These are phyloP conservation scores for Epinephelus malabaricus DNA, from an alignment of 2,797 vertebrate genomes.

Conservation along the genomic window DNA sequence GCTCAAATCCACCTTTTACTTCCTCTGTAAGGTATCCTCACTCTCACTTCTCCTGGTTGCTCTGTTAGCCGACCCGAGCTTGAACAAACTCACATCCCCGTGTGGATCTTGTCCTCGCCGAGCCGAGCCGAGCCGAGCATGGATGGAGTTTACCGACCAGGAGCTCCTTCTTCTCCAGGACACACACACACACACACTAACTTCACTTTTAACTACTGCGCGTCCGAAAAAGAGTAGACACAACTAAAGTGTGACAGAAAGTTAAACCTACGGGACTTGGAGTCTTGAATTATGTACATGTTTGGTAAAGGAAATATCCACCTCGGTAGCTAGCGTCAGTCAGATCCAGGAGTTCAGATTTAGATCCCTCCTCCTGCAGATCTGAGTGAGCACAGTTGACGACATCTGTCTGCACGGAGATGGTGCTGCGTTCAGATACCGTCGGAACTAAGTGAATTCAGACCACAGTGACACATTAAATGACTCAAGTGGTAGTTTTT, in stretches of 20 bases:
- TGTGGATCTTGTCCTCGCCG: constrained; percentile 38
- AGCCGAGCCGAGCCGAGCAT: constrained; percentile 49
- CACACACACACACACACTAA: constrained; percentile 1
- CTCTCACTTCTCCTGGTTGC: constrained; percentile 26
- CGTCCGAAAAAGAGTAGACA: not conserved
- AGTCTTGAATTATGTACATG: constrained; percentile 43
- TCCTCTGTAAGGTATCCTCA: constrained; percentile 11
- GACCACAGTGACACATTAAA: accelerated
- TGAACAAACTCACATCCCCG: constrained; percentile 60
- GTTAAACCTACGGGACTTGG: not conserved
- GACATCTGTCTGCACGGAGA: constrained; percentile 73
- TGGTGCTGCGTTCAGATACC: constrained; percentile 34
- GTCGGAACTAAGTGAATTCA: not conserved
- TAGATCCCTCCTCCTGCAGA: constrained; percentile 58
- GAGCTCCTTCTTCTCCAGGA: constrained; percentile 51
- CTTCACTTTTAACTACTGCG: constrained; percentile 30
- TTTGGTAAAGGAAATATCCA: constrained; percentile 48
- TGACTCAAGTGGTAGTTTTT: not conserved
- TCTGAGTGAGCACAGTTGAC: constrained; percentile 61
- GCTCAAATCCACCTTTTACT: constrained; percentile 49
- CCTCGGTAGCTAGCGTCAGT: constrained; percentile 34
- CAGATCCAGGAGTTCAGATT: constrained; percentile 75
- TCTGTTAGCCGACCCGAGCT: constrained; percentile 16
- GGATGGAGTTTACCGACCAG: constrained; percentile 59
- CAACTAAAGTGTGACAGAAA: constrained; percentile 27